Evolutionary conservation across 1,140 invertebrate species (phyloP), one percentile per base, ranked within the genome.

Genomic region (Sminthurides bifidus): DNA sequence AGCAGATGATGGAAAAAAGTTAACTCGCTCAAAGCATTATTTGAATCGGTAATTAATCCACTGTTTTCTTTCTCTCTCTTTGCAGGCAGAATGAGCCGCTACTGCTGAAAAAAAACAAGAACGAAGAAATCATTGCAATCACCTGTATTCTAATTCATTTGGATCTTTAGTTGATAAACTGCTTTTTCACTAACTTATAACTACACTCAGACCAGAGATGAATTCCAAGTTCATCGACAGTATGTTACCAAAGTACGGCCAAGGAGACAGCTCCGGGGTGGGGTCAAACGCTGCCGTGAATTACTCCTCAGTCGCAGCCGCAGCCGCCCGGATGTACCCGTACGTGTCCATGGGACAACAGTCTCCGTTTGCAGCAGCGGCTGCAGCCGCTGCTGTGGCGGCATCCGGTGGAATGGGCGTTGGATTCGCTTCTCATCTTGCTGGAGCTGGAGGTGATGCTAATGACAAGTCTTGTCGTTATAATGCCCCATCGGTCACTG

Each of bases 171-270:
- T 43, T 23, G 23, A 43, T 10, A 43, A 43, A 43, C 17, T 19
- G n/a, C n/a, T 43, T 19, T 10, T 19, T 6, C 41, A 43, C 6
- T 6, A 43, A 43, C 41, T 10, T 43, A 6, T 10, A 17, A 10
- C 8, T 17, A 43, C 17, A n/a, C 41, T 17, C 17, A 26, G 17
- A 51, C 29, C 57, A 59, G 81, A 79, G 77, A 91, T 92, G 87
- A 91, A 84, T 83, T 87, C 84, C 75, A 92, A 92, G 82, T 91
- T 91, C 80, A 89, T 92, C 77, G 87, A 92, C 86, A 90, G 85
- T 79, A 91, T 92, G 86, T 82, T 92, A 75, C 87, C 87, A 66
- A 92, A 92, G 80, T 92, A 92, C 76, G 81, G 84, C 71, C 82
- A 82, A 69, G 83, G 83, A 74, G 84, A 83, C 69, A 80, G 23